Conservation (phyloP, 1,140 invertebrate species). For the Hylyphantes graminicola region DNA sequence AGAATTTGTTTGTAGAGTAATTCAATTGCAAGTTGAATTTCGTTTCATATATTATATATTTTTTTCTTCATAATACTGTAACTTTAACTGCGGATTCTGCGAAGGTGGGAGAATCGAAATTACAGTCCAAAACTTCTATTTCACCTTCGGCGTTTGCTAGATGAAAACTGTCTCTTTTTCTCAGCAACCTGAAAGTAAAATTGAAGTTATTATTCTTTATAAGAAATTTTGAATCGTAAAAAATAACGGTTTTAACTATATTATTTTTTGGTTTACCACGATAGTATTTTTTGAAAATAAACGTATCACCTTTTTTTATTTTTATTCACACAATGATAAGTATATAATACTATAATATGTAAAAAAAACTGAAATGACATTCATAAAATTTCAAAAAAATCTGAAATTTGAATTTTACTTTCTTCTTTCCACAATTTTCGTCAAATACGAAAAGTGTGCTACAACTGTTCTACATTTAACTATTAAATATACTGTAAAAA, state of each 20-base stretch:
- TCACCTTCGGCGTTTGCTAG: conserved; percentile 54
- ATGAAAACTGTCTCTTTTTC: conserved; percentile 58
- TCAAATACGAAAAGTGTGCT: too few species aligned
- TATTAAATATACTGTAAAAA: too few species aligned
- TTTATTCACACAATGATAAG: neutral
- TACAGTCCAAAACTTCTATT: conserved; percentile 58
- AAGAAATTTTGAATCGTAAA: neutral
- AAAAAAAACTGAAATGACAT: too few species aligned
- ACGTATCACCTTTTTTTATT: neutral
- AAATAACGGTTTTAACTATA: too few species aligned
- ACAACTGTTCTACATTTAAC: too few species aligned
- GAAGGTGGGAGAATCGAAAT: conserved; percentile 42
- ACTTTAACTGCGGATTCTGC: conserved; percentile 57
- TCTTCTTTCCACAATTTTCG: too few species aligned
- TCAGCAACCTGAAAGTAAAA: conserved; percentile 21
- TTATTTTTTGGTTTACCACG: too few species aligned
- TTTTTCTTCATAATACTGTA: conserved; percentile 53
- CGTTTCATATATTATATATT: conserved; percentile 3
- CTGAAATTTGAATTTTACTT: too few species aligned
- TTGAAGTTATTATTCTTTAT: neutral
- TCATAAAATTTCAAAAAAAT: too few species aligned
- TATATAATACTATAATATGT: neutral
- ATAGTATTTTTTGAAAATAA: neutral
- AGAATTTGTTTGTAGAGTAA: neutral
- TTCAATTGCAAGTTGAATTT: conserved; percentile 3